These are phyloP conservation scores for Carduelis carduelis DNA, from an alignment of 2,797 vertebrate genomes.

Conservation along the genomic window DNA sequence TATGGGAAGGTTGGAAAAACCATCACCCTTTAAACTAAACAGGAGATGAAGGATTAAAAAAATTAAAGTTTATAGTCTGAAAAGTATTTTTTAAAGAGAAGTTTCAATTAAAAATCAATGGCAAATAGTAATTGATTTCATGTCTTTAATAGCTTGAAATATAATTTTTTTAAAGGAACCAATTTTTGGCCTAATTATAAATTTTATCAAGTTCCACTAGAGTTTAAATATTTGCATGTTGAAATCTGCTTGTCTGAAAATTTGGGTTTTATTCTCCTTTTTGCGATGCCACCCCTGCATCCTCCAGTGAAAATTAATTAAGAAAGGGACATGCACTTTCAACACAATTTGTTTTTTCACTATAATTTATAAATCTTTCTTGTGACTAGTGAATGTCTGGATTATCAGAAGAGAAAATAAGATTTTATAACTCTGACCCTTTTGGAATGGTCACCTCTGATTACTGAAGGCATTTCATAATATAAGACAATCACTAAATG, in stretches of 20 bases:
- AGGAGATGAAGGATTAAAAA: background rate
- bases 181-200: background rate
- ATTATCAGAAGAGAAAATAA: background rate
- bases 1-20: background rate
- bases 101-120: background rate
- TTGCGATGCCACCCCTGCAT: accelerated
- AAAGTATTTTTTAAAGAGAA: background rate
- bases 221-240: background rate
- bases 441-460: background rate
- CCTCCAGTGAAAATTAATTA: background rate
- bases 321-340: background rate
- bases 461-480: background rate
- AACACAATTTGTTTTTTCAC: background rate
- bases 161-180: background rate
- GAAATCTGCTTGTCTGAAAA: background rate
- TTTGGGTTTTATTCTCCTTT: background rate
- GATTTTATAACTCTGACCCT: background rate
- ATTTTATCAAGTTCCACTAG: background rate
- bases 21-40: background rate
- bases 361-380: background rate
- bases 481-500: background rate
- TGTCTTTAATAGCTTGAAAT: background rate
- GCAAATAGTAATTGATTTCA: background rate
- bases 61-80: background rate
- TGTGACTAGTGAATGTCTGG: background rate